These are phyloP conservation scores for Conistra vaccinii DNA, from an alignment of 2,888 invertebrate genomes.

Conservation along the genomic window DNA sequence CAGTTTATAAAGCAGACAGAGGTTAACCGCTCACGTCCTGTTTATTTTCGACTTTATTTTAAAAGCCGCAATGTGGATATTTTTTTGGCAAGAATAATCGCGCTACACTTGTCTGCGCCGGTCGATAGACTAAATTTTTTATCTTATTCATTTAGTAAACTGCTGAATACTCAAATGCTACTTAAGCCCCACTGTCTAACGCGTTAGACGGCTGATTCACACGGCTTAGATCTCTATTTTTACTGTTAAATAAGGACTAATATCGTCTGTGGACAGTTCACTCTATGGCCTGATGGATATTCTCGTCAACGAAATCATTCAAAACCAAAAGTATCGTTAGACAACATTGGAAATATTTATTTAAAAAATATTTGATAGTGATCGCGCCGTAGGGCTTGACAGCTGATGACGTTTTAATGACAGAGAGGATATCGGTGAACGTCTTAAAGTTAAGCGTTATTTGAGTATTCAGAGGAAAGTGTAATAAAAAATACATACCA, in stretches of 20 bases:
- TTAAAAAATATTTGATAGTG: no score
- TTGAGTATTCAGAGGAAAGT: slow-evolving; percentile 2
- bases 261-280: no score
- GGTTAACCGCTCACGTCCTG: background rate
- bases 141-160: slow-evolving; percentile 8
- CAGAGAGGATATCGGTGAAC: background rate
- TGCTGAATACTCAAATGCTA: slow-evolving; percentile 10
- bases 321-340: no score
- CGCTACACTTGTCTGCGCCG: background rate
- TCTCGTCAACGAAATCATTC: no score
- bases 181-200: background rate
- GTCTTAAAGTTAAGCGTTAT: background rate
- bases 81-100: background rate
- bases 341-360: no score
- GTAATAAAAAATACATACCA: background rate
- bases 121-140: background rate
- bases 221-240: no score
- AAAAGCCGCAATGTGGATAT: background rate
- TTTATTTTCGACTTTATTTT: background rate
- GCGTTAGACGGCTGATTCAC: no score
- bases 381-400: no score
- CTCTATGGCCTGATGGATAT: no score
- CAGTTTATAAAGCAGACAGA: background rate
- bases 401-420: no score
- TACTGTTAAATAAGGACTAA: no score